Percentiles rank a stretch among this genome's conserved stretches.
Conservation (phyloP, 2,888 invertebrate genomes). For the Osedax fenrisi region DNA sequence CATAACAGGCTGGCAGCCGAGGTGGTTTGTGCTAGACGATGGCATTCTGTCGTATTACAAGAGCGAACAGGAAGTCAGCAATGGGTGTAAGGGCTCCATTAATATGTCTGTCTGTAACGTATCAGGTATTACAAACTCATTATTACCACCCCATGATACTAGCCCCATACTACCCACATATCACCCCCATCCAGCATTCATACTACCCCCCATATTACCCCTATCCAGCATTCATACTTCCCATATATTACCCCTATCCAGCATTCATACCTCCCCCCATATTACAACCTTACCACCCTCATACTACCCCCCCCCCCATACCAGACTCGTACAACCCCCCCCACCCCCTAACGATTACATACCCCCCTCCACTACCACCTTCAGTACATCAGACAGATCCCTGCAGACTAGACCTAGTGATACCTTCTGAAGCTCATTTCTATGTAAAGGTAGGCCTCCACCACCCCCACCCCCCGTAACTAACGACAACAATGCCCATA, state of each 20-base stretch:
- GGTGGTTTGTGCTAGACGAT: conserved; percentile 71
- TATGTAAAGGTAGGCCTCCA: conserved; percentile 59
- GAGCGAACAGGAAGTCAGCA: conserved; percentile 68
- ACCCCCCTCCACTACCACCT: too few relatives aligned
- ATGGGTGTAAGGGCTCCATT: conserved; percentile 71
- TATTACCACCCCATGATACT: not conserved
- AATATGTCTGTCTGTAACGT: conserved; percentile 73
- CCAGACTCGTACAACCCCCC: too few relatives aligned
- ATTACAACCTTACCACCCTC: not conserved
- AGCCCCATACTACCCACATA: too few relatives aligned
- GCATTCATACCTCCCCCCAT: not conserved
- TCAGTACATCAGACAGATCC: conserved; percentile 61
- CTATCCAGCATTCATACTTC: not conserved
- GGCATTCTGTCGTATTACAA: conserved; percentile 70
- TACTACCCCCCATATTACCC: not conserved
- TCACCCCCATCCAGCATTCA: not conserved
- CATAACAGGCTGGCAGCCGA: conserved; percentile 70
- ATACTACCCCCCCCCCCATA: too few relatives aligned
- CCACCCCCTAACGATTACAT: too few relatives aligned
- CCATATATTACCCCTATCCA: not conserved
- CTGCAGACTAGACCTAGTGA: conserved; percentile 65
- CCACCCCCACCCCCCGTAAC: not conserved
- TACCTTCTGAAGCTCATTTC: conserved; percentile 71
- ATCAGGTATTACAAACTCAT: conserved; percentile 56
- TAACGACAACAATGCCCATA: too few relatives aligned